Evolutionary conservation across 2,797 vertebrate species (phyloP).

Genomic region (Pempheris klunzingeri): DNA sequence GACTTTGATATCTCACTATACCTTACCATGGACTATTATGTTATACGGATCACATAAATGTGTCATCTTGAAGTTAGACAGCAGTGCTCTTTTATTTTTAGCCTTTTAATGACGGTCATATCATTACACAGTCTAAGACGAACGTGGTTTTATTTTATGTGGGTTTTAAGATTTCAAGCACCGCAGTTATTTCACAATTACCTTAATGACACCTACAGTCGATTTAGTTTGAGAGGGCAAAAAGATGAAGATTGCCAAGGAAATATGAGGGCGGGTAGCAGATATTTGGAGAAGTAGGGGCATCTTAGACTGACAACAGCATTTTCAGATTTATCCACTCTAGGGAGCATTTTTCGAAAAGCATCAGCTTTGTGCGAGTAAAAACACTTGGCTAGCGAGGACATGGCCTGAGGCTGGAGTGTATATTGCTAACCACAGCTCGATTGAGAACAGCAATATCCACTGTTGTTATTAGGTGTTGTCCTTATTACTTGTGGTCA

Average conservation of each 20-base stretch:
- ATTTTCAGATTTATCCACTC: constrained; percentile 50
- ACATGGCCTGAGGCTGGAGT: constrained; percentile 52
- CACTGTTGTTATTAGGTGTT: constrained; percentile 57
- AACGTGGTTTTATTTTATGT: constrained; percentile 45
- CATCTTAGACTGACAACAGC: constrained; percentile 41
- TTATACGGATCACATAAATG: constrained; percentile 33
- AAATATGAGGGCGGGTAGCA: constrained; percentile 53
- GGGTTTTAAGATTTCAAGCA: constrained; percentile 40
- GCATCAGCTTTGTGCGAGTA: constrained; percentile 41
- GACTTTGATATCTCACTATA: constrained; percentile 13
- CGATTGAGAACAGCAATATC: constrained; percentile 62
- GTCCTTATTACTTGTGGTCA: constrained; percentile 47
- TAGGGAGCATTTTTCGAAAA: constrained; percentile 57
- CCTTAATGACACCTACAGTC: constrained; percentile 60
- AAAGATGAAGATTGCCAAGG: constrained; percentile 46
- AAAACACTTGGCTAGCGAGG: constrained; percentile 22
- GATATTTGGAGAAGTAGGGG: constrained; percentile 51
- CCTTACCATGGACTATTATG: constrained; percentile 21
- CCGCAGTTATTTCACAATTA: constrained; percentile 57
- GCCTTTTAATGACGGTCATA: constrained; percentile 28
- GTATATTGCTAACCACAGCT: constrained; percentile 56
- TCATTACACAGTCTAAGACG: constrained; percentile 21
- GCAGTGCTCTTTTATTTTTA: constrained; percentile 36
- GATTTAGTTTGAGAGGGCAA: constrained; percentile 39
- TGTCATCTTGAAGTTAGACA: constrained; percentile 30